phyloP scores from a whole-genome alignment of 2,888 invertebrate genomes.

The Drosophila cognata region DNA sequence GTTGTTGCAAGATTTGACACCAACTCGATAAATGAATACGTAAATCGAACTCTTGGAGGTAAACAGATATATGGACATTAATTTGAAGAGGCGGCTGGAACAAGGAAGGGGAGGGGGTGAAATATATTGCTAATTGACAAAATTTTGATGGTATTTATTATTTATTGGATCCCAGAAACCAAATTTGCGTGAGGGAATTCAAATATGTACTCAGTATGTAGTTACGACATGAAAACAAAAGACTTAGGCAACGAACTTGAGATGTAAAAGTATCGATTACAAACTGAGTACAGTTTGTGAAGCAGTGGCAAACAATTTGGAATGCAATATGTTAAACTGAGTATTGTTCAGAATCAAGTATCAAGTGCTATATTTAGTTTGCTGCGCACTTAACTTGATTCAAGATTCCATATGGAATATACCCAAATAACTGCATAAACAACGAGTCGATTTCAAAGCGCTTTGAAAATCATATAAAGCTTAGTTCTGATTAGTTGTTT shows the following conservation, averaged over 20 bases:
- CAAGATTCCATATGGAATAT: not conserved
- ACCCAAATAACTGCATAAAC: constrained; percentile 2
- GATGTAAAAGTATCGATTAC: not conserved
- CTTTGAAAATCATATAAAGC: constrained; percentile 22
- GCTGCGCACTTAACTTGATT: not conserved
- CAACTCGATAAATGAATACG: not conserved
- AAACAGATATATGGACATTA: not conserved
- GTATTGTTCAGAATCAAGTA: constrained; percentile 3
- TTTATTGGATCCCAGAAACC: not conserved
- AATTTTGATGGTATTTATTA: not conserved
- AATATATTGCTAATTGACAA: not conserved
- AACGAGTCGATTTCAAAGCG: constrained; percentile 10
- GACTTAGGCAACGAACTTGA: constrained; percentile 76
- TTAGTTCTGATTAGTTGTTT: not conserved
- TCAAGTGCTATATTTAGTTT: constrained; percentile 1
- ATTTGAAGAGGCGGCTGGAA: not conserved
- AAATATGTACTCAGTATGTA: not conserved
- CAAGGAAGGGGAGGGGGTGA: not conserved
- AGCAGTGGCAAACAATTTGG: not conserved
- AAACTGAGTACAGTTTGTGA: not conserved
- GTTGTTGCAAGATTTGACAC: not conserved
- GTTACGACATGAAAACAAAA: constrained; percentile 41
- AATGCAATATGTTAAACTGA: constrained; percentile 29
- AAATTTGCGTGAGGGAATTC: constrained; percentile 16
- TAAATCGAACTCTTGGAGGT: not conserved